A percentile compares a stretch with the other conserved stretches of the same genome.
Evolutionary conservation across 2,113 vertebrate species (phyloP).

Genomic region (Macrotis lagotis): DNA sequence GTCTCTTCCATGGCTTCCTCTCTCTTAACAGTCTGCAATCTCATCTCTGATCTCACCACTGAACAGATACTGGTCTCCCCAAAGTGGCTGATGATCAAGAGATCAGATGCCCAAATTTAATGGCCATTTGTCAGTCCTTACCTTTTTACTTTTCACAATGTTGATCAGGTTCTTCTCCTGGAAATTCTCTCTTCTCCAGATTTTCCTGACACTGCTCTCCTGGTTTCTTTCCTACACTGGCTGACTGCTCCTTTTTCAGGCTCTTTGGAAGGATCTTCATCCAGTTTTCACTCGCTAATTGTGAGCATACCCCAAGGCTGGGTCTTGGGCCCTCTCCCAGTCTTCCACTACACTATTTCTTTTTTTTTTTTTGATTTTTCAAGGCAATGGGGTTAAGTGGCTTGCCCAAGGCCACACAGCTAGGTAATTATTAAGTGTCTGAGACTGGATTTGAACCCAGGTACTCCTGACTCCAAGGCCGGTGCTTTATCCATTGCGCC

Average conservation of each 20-base stretch:
- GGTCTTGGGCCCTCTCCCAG: not conserved
- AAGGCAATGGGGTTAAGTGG: no score
- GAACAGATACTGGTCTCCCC: not conserved
- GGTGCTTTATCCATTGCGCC: no score
- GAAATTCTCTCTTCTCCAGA: not conserved
- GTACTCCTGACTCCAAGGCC: no score
- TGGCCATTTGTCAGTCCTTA: not conserved
- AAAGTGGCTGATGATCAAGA: not conserved
- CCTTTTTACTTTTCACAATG: not conserved
- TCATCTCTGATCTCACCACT: not conserved
- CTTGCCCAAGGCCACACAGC: no score
- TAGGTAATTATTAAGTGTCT: no score
- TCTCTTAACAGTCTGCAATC: not conserved
- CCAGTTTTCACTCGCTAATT: not conserved
- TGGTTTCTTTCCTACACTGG: not conserved
- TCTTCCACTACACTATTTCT: not conserved
- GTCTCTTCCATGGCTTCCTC: no score
- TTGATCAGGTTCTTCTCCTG: not conserved
- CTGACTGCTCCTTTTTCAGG: no score
- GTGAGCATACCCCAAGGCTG: not conserved
- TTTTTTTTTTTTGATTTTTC: no score
- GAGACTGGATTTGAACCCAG: no score
- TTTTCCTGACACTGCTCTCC: not conserved
- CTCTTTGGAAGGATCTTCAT: not conserved
- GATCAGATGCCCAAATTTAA: not conserved